These are phyloP conservation scores for Pedicia rivosa DNA, from an alignment of 2,888 invertebrate species.

Conservation along the genomic window DNA sequence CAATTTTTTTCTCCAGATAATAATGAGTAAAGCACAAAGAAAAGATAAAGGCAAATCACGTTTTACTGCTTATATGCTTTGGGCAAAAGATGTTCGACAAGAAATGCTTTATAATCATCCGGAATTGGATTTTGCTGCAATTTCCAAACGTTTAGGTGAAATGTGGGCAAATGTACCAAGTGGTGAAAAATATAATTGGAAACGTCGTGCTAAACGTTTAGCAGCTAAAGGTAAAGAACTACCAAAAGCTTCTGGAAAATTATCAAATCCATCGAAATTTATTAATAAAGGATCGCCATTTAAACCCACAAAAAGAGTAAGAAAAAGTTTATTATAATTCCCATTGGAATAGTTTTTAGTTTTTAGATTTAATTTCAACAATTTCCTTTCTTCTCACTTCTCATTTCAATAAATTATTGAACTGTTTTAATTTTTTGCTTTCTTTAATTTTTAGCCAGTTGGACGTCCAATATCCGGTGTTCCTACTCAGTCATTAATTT, in stretches of 20 bases:
- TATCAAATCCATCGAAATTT: slow-evolving; percentile 9
- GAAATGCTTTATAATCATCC: slow-evolving; percentile 55
- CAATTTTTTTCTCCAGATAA: slow-evolving; percentile 26
- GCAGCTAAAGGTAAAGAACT: slow-evolving; percentile 19
- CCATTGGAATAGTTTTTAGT: too few species aligned
- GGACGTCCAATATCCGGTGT: too few species aligned
- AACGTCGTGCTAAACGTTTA: slow-evolving; percentile 60
- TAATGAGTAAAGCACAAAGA: slow-evolving; percentile 52
- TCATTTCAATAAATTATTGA: too few species aligned
- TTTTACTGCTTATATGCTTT: slow-evolving; percentile 81
- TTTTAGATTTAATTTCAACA: too few species aligned
- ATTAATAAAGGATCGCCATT: slow-evolving; percentile 11
- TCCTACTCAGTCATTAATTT: too few species aligned
- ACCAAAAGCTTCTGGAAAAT: slow-evolving; percentile 9
- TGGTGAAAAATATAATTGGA: slow-evolving; percentile 55
- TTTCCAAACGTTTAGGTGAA: slow-evolving; percentile 72
- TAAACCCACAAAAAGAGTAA: too few species aligned
- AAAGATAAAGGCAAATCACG: slow-evolving; percentile 68
- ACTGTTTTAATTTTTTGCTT: too few species aligned
- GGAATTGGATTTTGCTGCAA: slow-evolving; percentile 64
- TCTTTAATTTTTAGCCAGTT: too few species aligned
- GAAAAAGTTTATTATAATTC: too few species aligned
- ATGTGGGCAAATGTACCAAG: slow-evolving; percentile 73
- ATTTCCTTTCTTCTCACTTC: too few species aligned
- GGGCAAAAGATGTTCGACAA: slow-evolving; percentile 71